Conservation (phyloP, 2,113 vertebrate species). For the Mus musculus region DNA sequence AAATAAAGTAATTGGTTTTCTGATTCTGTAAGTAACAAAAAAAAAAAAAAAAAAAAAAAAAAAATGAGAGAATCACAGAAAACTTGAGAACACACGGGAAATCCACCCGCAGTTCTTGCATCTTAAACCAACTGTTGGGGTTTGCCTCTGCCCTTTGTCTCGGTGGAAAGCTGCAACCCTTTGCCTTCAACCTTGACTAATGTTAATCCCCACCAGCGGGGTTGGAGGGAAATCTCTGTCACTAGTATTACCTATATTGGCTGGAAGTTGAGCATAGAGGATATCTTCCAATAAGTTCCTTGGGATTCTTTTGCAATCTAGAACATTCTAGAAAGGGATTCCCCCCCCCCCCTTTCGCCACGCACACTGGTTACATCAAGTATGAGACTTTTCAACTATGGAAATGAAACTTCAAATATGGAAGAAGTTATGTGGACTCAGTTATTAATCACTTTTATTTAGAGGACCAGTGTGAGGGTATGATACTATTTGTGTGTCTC, state of each 20-base stretch:
- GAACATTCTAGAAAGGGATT: constrained; percentile 38
- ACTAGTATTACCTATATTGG: not conserved
- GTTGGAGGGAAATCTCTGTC: not conserved
- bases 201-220: not conserved
- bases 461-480: not conserved
- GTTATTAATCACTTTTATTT: not conserved
- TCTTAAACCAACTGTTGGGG: constrained; percentile 29
- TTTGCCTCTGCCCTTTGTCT: constrained; percentile 1
- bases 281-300: not conserved
- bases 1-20: constrained; percentile 71
- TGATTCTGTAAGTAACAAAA: constrained; percentile 56
- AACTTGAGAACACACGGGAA: constrained; percentile 62
- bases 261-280: not conserved
- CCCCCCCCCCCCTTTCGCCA: not conserved
- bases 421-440: not conserved
- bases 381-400: not conserved
- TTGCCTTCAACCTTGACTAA: constrained; percentile 32
- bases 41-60: not conserved
- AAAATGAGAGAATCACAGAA: constrained; percentile 47
- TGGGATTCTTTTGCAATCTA: not conserved
- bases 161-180: not conserved
- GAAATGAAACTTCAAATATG: not conserved
- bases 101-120: not conserved
- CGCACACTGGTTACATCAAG: not conserved
- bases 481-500: not conserved